Conservation (phyloP, 2,888 invertebrate genomes). For the Euzetes globulus region DNA sequence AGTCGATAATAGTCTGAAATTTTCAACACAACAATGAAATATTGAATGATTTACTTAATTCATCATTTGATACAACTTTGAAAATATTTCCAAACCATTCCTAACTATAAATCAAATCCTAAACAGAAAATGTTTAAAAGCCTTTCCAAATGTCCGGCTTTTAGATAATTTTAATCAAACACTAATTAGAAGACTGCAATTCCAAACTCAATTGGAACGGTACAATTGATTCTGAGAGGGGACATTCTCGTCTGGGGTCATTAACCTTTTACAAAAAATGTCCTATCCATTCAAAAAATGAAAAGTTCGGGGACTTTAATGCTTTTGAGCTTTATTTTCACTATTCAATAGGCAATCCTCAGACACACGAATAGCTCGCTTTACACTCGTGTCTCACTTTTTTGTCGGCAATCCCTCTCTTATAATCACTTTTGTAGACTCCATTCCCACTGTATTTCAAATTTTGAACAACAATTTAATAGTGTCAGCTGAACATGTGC, state of each 20-base stretch:
- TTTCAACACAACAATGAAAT: not conserved
- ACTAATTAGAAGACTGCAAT: too few relatives aligned
- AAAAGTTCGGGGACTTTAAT: conserved; percentile 9
- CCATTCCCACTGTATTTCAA: not conserved
- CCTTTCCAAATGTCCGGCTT: too few relatives aligned
- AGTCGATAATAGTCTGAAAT: not conserved
- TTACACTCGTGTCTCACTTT: not conserved
- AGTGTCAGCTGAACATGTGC: too few relatives aligned
- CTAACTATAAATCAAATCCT: too few relatives aligned
- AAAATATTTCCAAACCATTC: too few relatives aligned
- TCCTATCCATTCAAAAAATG: not conserved
- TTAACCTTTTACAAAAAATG: not conserved
- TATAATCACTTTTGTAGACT: conserved; percentile 6
- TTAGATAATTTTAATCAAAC: too few relatives aligned
- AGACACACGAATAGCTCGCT: conserved; percentile 5
- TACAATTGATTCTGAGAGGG: not conserved
- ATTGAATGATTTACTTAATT: too few relatives aligned
- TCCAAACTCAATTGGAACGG: not conserved
- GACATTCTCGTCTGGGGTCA: conserved; percentile 3
- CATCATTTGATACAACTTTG: too few relatives aligned
- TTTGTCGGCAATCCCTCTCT: not conserved
- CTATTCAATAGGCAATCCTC: not conserved
- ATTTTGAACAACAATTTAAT: not conserved
- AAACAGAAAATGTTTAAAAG: too few relatives aligned
- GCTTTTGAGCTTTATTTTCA: not conserved